Conservation (phyloP, 2,797 vertebrate species). For the Rhabdomys pumilio region DNA sequence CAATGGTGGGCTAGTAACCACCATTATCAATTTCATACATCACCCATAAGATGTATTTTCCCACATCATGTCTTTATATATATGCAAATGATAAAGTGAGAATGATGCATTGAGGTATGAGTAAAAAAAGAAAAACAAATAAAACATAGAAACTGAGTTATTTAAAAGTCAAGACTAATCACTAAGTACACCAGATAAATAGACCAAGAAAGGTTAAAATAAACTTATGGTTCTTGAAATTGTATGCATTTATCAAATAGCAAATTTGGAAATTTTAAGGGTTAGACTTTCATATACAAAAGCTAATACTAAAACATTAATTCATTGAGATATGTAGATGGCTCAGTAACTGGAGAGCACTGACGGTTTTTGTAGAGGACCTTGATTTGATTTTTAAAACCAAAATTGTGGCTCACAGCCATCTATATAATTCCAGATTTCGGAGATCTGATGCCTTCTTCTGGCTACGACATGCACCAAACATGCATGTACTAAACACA, state of each 20-base stretch:
- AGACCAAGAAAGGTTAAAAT: background rate
- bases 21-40: background rate
- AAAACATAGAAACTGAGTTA: background rate
- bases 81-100: background rate
- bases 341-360: background rate
- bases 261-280: background rate
- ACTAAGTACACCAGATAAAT: background rate
- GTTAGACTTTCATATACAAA: background rate
- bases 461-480: background rate
- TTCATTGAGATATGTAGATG: background rate
- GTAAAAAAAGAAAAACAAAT: background rate
- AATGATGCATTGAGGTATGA: background rate
- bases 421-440: background rate
- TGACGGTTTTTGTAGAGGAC: background rate
- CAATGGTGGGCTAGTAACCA: background rate
- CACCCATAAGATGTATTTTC: background rate
- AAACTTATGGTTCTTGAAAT: background rate
- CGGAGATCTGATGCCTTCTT: background rate
- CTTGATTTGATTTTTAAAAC: background rate
- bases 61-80: background rate
- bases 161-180: background rate
- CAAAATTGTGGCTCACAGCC: background rate
- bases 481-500: background rate
- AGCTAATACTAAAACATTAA: background rate
- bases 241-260: background rate